Percentiles rank a stretch among this genome's conserved stretches.
phyloP scores from a whole-genome alignment of 2,888 invertebrate species.

The Portevinia maculata region DNA sequence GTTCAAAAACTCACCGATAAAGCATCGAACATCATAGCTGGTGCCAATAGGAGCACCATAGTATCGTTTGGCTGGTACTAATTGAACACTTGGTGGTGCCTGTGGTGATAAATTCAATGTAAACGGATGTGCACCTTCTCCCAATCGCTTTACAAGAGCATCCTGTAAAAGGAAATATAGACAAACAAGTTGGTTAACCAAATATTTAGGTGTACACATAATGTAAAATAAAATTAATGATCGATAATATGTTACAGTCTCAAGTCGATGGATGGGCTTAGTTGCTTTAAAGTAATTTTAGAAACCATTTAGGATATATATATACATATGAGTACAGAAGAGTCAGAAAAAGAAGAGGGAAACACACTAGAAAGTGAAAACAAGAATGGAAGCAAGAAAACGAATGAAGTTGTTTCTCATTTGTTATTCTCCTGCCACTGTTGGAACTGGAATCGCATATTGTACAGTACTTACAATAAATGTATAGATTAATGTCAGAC shows the following conservation, averaged over 20 bases:
- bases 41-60: conserved; percentile 95
- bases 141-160: conserved; percentile 90
- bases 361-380: no score
- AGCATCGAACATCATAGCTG: conserved; percentile 94
- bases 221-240: not conserved
- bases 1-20: conserved; percentile 87
- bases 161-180: conserved; percentile 85
- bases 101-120: conserved; percentile 91
- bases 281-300: conserved; percentile 9
- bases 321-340: no score
- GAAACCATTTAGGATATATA: not conserved
- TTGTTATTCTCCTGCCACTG: no score
- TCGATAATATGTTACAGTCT: not conserved
- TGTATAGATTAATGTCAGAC: no score
- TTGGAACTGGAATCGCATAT: no score
- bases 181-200: not conserved
- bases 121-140: conserved; percentile 91
- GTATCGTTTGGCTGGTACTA: conserved; percentile 95
- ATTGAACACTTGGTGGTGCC: conserved; percentile 95
- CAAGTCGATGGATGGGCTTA: not conserved
- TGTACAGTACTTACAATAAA: no score
- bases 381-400: no score
- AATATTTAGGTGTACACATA: not conserved
- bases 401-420: no score
- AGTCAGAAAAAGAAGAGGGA: no score